Base-by-base conservation (phyloP, 2,797 vertebrate genomes). In the Neosilurus hyrtlii region DNA sequence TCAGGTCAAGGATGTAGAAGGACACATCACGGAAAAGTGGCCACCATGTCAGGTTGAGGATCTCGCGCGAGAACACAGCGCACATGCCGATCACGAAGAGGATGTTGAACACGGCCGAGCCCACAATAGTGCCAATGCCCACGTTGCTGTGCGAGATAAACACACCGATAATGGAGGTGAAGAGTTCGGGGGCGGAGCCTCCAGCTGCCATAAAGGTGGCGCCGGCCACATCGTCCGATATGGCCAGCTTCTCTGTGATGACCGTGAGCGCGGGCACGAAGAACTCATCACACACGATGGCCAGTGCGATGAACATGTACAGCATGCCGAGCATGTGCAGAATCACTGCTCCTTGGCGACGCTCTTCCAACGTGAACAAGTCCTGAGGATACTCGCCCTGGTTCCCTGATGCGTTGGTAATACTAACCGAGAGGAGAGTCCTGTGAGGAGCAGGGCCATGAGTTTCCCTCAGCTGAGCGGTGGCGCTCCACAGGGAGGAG, bases 81-180 rank as follows among this genome's bases (percentile, higher is more conserved):
- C 98, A 99, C 98, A 99, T 99, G 87, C 98, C 98, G 70, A 99
- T 99, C 88, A 99, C 98, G 43, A 99, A 99, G 67, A 99, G 95
- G 90, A 99, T 99, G 91, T 99, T 99, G 94, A 99, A 99, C 87
- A 99, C 98, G 0, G 98, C 98, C 0, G 98, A 99, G 88, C 98
- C 98, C 86, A 99, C 98, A 8, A 99, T 99, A 73, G 98, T 99
- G 80, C 98, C 97, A 83, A 99, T 99, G 90, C 98, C 98, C 20
- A 99, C 97, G 1, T 99, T 99, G 93, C 98, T 99, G 91, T 97
- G 98, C 0, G 98, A 97, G 92, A 99, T 97, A 92, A 99, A 99
- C 71, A 99, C 96, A 20, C 98, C 98, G 61, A 99, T 99, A 88
- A 99, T 94, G 83, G 98, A 99, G 24, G 98, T 99, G 92, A 99